Base-by-base conservation (phyloP, 2,888 invertebrate genomes). In the Myopa testacea region DNA sequence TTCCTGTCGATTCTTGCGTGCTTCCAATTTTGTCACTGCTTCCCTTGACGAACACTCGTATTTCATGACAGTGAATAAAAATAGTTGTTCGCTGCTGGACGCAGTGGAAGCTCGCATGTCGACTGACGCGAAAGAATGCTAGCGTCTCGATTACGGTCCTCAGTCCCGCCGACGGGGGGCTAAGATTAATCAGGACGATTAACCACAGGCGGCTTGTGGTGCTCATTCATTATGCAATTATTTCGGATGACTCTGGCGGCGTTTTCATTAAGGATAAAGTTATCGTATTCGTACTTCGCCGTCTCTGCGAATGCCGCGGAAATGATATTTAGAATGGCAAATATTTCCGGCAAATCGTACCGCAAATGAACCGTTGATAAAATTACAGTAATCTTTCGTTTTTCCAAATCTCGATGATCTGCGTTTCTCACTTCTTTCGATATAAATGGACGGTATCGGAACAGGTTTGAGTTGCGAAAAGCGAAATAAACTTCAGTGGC, bases 221-320 rank as follows among this genome's bases (percentile, higher is more conserved):
- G 82, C 82, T 81, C 81, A 84, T 85, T 85, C 85, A 84, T 84
- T 83, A 83, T 85, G 84, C 86, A 87, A 87, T 86, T 87, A 86
- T 84, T 86, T 86, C 76, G 83, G 86, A 87, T 86, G 86, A 86
- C 85, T 86, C 80, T 85, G 85, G 83, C 84, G 84, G 84, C 85
- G 85, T 84, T 85, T 86, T 45, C 63, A 73, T 63, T 63, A 37
- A 52, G 34, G 34, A 10, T 34, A 37, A 6, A 10, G 6, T 58
- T 14, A 55, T 14, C 4, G 10, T 1, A 55, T 12, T 6, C 10
- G 50, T 50, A 2, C 14, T 14, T 50, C 10, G 8, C 8, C 50
- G 55, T n/a, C 14, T 10, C n/a, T 55, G 14, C n/a, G 55, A n/a
- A 12, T 55, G 16, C 50, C 16, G 26, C 74, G 74, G 74, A 74